A percentile compares a stretch with the other conserved stretches of the same genome.
Evolutionary conservation across 2,113 vertebrate genomes (phyloP).

Genomic region (Trochalopteron elliotii): DNA sequence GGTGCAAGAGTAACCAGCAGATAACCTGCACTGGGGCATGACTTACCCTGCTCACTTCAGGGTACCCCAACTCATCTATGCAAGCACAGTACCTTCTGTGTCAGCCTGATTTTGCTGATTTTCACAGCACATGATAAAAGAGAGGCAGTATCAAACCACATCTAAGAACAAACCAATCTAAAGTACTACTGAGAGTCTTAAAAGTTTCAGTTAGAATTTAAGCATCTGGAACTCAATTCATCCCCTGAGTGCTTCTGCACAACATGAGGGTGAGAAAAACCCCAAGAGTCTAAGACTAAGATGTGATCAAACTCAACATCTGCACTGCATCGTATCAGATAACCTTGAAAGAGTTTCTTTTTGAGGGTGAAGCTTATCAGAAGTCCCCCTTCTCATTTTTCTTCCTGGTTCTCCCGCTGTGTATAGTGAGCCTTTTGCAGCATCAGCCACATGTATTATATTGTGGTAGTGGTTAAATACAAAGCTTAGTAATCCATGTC

Average conservation of each 20-base stretch:
- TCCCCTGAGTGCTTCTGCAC: neutral
- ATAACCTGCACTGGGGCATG: neutral
- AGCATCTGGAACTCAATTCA: neutral
- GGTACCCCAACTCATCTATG: neutral
- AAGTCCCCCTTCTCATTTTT: neutral
- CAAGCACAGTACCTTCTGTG: neutral
- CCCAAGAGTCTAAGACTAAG: neutral
- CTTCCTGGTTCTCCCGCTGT: neutral
- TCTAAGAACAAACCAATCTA: neutral
- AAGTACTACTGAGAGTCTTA: neutral
- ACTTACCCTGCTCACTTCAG: accelerated
- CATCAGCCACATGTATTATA: neutral
- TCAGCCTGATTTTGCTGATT: neutral
- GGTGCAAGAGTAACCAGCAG: neutral
- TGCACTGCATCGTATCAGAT: accelerated
- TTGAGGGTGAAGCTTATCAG: neutral
- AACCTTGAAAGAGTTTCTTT: neutral
- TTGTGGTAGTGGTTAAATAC: neutral
- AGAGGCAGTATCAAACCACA: neutral
- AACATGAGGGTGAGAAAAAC: neutral
- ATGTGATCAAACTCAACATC: neutral
- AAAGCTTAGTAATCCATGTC: neutral
- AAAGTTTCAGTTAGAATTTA: neutral
- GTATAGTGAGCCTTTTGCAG: neutral
- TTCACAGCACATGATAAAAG: neutral